phyloP scores from a whole-genome alignment of 1,140 invertebrate species.

The Pectinophora gossypiella region DNA sequence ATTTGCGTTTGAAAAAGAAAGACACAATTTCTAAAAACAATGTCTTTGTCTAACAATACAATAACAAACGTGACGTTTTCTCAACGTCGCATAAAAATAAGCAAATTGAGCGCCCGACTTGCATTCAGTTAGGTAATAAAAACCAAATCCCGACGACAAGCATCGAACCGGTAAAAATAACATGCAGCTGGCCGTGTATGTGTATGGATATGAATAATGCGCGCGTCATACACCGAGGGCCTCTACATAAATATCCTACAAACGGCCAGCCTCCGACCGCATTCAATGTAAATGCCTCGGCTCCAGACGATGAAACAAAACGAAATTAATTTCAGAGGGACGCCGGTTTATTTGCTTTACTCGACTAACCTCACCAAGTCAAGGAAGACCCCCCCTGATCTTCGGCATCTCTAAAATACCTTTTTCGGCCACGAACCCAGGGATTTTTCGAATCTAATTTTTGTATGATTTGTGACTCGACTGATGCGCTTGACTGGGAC shows the following conservation, averaged over 20 bases:
- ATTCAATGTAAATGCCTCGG: slow-evolving; percentile 72
- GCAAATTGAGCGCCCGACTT: too few relatives aligned
- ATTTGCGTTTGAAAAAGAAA: too few relatives aligned
- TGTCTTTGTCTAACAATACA: too few relatives aligned
- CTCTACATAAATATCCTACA: slow-evolving; percentile 67
- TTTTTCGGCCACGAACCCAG: slow-evolving; percentile 35
- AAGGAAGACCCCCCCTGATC: slow-evolving; percentile 62
- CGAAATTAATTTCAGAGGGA: slow-evolving; percentile 69
- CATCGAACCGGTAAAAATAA: slow-evolving; percentile 64
- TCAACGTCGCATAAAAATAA: too few relatives aligned
- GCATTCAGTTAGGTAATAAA: not conserved
- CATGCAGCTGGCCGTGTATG: slow-evolving; percentile 46
- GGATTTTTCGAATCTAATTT: slow-evolving; percentile 45
- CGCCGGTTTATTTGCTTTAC: slow-evolving; percentile 61
- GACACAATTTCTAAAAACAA: too few relatives aligned
- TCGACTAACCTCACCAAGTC: slow-evolving; percentile 18
- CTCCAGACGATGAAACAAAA: slow-evolving; percentile 72
- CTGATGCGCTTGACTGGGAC: slow-evolving; percentile 27
- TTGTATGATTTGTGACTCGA: slow-evolving; percentile 48
- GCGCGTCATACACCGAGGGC: slow-evolving; percentile 59
- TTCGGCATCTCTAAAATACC: slow-evolving; percentile 45
- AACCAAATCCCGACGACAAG: slow-evolving; percentile 29
- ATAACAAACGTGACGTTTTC: too few relatives aligned
- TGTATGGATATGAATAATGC: slow-evolving; percentile 68
- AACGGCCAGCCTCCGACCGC: slow-evolving; percentile 59